Percentiles rank a stretch among this genome's conserved stretches.
These are phyloP conservation scores for Chaetogeoica ovagalla DNA, from an alignment of 2,888 invertebrate genomes.

Conservation along the genomic window DNA sequence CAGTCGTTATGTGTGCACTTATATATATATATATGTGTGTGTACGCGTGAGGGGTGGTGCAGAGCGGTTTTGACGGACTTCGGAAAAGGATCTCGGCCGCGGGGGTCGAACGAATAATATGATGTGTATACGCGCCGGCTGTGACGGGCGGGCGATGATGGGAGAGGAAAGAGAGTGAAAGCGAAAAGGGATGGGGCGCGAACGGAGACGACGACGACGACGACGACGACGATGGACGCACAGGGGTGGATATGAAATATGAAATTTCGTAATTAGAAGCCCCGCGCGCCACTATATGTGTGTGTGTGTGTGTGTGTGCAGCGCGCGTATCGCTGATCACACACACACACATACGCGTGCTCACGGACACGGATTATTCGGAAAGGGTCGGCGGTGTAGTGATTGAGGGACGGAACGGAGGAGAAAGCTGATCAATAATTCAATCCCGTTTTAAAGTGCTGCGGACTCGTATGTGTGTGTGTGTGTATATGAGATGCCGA, in stretches of 20 bases:
- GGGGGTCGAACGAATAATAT: constrained; percentile 10
- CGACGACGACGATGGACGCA: constrained; percentile 26
- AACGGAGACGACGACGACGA: constrained; percentile 18
- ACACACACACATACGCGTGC: no score
- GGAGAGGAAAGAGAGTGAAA: neutral
- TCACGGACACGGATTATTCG: constrained; percentile 19
- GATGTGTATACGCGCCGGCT: no score
- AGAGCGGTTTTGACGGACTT: constrained; percentile 49
- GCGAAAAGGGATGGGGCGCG: constrained; percentile 43
- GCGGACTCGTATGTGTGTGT: constrained; percentile 15
- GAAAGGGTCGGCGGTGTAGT: neutral
- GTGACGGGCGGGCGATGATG: constrained; percentile 17
- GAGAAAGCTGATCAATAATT: constrained; percentile 54
- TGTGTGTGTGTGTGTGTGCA: no score
- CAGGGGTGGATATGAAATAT: constrained; percentile 44
- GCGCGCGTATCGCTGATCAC: no score
- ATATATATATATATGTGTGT: no score
- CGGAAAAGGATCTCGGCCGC: constrained; percentile 34
- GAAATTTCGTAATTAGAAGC: constrained; percentile 52
- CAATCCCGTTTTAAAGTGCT: constrained; percentile 54
- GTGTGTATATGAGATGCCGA: constrained; percentile 47
- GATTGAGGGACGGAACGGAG: neutral
- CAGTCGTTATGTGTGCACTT: constrained; percentile 36
- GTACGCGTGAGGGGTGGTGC: no score
- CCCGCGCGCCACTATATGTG: neutral